Conservation (phyloP, 64 coral and sea anemone species). For the Montipora efflorescens region DNA sequence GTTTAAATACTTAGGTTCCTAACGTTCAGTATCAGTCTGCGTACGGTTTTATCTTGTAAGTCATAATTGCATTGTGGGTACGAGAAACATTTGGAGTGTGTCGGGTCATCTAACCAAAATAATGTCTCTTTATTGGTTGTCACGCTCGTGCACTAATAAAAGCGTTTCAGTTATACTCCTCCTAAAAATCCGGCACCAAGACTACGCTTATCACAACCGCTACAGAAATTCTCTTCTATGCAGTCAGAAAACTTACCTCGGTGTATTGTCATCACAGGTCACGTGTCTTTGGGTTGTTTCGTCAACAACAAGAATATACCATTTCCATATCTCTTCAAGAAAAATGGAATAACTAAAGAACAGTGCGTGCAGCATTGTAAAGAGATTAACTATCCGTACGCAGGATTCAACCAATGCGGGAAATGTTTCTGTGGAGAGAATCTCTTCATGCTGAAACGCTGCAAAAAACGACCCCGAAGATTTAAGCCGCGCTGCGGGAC, state of each 20-base stretch:
- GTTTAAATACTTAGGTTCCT: too few species aligned
- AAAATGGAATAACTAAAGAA: conserved; percentile 20
- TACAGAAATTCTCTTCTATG: too few species aligned
- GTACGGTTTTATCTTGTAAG: too few species aligned
- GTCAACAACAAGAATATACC: conserved; percentile 44
- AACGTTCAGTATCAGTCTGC: too few species aligned
- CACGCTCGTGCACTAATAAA: too few species aligned
- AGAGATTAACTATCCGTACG: conserved; percentile 56
- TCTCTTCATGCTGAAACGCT: neutral
- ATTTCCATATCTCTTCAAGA: conserved; percentile 4
- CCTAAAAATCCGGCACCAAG: too few species aligned
- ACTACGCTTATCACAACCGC: too few species aligned
- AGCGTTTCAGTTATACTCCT: too few species aligned
- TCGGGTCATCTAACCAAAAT: too few species aligned
- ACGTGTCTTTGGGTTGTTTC: conserved; percentile 59
- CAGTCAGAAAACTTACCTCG: neutral
- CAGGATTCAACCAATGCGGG: conserved; percentile 43
- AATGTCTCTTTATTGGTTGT: too few species aligned
- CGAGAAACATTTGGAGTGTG: too few species aligned
- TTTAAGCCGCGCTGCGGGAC: neutral
- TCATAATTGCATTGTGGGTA: too few species aligned
- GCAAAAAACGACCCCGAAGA: neutral
- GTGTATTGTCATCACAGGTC: conserved; percentile 1
- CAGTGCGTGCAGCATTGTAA: conserved; percentile 70
- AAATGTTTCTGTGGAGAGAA: conserved; percentile 68